Evolutionary conservation across 64 coral and sea anemone species (phyloP).

Genomic region (Stichodactyla mertensii): DNA sequence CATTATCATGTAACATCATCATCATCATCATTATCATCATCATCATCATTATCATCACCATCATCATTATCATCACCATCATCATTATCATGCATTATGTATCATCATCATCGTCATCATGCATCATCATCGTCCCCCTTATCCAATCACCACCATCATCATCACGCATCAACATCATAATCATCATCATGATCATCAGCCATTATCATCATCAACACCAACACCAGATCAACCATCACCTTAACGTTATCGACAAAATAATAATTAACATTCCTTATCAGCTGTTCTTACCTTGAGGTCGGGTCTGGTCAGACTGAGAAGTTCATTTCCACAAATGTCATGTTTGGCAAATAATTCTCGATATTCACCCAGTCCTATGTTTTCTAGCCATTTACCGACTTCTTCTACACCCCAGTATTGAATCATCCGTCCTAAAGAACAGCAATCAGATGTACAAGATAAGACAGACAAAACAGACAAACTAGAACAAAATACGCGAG

Average conservation of each 20-base stretch:
- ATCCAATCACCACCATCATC: too few relatives aligned
- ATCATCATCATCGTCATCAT: too few relatives aligned
- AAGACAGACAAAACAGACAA: background rate
- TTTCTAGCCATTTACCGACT: slow-evolving; percentile 72
- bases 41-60: too few relatives aligned
- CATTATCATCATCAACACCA: too few relatives aligned
- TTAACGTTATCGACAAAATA: background rate
- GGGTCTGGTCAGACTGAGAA: slow-evolving; percentile 54
- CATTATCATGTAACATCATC: too few relatives aligned
- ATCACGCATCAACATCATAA: background rate
- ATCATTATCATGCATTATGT: background rate
- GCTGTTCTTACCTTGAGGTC: slow-evolving; percentile 69
- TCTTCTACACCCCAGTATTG: slow-evolving; percentile 85
- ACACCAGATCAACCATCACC: background rate
- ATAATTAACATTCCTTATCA: background rate
- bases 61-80: background rate
- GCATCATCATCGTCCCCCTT: background rate
- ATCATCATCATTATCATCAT: too few relatives aligned
- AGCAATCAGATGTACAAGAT: background rate
- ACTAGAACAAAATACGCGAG: too few relatives aligned
- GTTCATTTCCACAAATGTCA: slow-evolving; percentile 71
- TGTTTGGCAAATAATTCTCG: slow-evolving; percentile 71
- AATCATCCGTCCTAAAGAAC: slow-evolving; percentile 72
- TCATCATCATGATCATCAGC: too few relatives aligned
- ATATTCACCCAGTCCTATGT: slow-evolving; percentile 65